These are phyloP conservation scores for Macquaria ambigua DNA, from an alignment of 2,113 vertebrate genomes.

Conservation along the genomic window DNA sequence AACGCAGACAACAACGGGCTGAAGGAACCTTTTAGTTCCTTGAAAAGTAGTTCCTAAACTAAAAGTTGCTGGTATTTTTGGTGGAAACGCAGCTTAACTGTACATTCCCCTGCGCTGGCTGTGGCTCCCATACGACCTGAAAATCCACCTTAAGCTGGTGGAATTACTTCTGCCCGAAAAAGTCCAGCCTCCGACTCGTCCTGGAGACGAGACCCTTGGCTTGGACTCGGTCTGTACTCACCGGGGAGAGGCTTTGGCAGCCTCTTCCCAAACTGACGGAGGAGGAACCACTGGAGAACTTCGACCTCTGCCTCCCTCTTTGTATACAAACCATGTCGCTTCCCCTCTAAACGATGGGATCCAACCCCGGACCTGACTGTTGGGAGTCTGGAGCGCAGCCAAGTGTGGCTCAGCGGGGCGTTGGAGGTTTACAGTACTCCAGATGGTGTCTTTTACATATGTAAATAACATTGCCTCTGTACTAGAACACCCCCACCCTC, in stretches of 20 bases:
- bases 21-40: too few species aligned
- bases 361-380: constrained; percentile 38
- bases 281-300: constrained; percentile 31
- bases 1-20: too few species aligned
- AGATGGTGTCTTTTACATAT: constrained; percentile 76
- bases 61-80: too few species aligned
- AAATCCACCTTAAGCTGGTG: neutral
- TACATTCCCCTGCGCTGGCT: neutral
- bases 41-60: too few species aligned
- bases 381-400: constrained; percentile 60
- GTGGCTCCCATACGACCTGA: neutral
- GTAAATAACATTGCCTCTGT: constrained; percentile 65
- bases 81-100: too few species aligned
- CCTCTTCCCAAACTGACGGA: constrained; percentile 2
- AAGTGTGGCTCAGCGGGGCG: constrained; percentile 33
- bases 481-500: neutral
- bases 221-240: neutral
- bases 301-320: constrained; percentile 23
- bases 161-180: constrained; percentile 24
- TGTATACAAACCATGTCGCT: constrained; percentile 51
- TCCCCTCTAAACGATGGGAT: constrained; percentile 39
- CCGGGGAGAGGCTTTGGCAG: neutral
- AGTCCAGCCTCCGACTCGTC: constrained; percentile 1
- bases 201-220: neutral
- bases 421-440: constrained; percentile 63